phyloP scores from a whole-genome alignment of 2,113 vertebrate species.

The Anoplopoma fimbria region DNA sequence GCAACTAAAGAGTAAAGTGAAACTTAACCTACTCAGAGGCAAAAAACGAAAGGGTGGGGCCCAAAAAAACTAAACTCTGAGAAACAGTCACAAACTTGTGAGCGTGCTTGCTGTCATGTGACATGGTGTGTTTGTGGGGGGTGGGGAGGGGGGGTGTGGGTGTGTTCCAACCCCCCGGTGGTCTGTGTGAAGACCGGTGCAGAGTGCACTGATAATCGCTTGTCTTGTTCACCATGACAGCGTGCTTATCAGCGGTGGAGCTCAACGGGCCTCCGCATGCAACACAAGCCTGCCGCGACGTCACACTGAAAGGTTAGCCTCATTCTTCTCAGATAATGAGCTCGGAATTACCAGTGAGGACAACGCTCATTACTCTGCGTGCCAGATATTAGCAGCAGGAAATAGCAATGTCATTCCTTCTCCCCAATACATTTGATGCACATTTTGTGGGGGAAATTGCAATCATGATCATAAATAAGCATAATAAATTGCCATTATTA shows the following conservation, averaged over 20 bases:
- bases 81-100: background rate
- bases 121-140: constrained; percentile 34
- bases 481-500: background rate
- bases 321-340: constrained; percentile 47
- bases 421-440: too few relatives aligned
- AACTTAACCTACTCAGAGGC: background rate
- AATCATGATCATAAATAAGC: background rate
- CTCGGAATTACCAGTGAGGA: constrained; percentile 16
- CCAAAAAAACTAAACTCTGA: background rate
- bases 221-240: constrained; percentile 52
- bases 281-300: constrained; percentile 34
- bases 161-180: background rate
- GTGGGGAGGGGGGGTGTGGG: too few relatives aligned
- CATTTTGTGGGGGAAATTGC: background rate
- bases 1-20: background rate
- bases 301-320: constrained; percentile 40
- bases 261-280: constrained; percentile 22
- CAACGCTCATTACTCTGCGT: constrained; percentile 20
- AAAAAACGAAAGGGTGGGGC: background rate
- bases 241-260: constrained; percentile 72
- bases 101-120: constrained; percentile 6
- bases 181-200: constrained; percentile 31
- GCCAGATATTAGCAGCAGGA: constrained; percentile 46
- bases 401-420: background rate
- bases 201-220: constrained; percentile 69